phyloP scores from a whole-genome alignment of 2,797 vertebrate species.

The Calcarius lapponicus region DNA sequence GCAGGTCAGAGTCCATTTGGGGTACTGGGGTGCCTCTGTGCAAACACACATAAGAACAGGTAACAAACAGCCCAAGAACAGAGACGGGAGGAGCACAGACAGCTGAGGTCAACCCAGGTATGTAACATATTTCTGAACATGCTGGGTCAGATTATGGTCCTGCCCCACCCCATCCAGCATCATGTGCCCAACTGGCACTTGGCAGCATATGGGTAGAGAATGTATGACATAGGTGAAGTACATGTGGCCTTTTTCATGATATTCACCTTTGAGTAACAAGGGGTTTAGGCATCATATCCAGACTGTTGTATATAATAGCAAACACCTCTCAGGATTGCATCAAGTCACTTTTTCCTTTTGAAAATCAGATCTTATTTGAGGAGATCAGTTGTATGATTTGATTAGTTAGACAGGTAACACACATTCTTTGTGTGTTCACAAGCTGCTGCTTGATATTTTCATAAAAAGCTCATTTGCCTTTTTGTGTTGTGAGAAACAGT shows the following conservation, averaged over 20 bases:
- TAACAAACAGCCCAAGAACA: neutral
- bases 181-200: fast-evolving
- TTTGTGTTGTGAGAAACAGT: neutral
- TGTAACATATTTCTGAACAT: fast-evolving
- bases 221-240: fast-evolving
- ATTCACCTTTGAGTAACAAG: neutral
- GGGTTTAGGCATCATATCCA: neutral
- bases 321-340: neutral
- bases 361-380: neutral
- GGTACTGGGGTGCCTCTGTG: neutral
- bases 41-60: neutral
- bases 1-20: neutral
- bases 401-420: neutral
- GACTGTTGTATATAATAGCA: neutral
- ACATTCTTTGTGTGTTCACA: neutral
- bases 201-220: neutral
- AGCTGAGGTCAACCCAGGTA: fast-evolving
- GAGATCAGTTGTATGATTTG: neutral
- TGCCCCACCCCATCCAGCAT: neutral
- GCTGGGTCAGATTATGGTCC: neutral
- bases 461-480: neutral
- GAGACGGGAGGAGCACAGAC: neutral
- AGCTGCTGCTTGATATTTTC: neutral
- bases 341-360: neutral
- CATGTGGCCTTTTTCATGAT: neutral